phyloP scores from a whole-genome alignment of 2,797 vertebrate genomes.

The Aythya fuligula region DNA sequence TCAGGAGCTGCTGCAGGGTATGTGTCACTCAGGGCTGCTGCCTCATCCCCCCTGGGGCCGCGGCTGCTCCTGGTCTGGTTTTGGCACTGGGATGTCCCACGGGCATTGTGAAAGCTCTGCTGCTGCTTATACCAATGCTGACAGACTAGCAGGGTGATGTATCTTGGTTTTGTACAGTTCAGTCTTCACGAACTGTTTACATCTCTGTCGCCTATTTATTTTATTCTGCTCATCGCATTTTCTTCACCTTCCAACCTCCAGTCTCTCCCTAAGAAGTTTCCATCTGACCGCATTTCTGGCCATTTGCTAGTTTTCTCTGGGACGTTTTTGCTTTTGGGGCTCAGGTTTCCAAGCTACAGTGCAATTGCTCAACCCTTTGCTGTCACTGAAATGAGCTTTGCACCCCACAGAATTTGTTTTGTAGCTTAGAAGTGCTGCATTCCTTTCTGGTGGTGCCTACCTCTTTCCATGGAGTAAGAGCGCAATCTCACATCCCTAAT shows the following conservation, averaged over 20 bases:
- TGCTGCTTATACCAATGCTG: not conserved
- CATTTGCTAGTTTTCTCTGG: not conserved
- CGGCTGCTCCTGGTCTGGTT: not conserved
- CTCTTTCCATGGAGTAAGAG: not conserved
- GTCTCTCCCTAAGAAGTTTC: not conserved
- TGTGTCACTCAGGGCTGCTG: not conserved
- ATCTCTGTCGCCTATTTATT: not conserved
- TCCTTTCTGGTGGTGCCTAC: not conserved
- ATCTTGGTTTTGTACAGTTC: not conserved
- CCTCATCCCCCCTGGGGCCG: rapidly evolving
- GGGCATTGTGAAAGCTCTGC: not conserved
- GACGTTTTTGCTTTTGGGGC: not conserved
- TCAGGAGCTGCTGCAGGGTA: not conserved
- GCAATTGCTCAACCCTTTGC: not conserved
- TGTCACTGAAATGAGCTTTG: not conserved
- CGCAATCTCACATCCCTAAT: not conserved
- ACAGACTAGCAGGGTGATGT: not conserved
- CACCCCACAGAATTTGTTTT: not conserved
- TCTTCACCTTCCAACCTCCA: not conserved
- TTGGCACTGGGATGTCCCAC: not conserved
- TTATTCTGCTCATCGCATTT: not conserved
- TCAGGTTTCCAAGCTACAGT: not conserved
- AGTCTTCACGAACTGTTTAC: not conserved
- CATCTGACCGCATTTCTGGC: not conserved
- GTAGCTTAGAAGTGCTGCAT: not conserved